These are phyloP conservation scores for Theristicus caerulescens DNA, from an alignment of 2,113 vertebrate species.

Conservation along the genomic window DNA sequence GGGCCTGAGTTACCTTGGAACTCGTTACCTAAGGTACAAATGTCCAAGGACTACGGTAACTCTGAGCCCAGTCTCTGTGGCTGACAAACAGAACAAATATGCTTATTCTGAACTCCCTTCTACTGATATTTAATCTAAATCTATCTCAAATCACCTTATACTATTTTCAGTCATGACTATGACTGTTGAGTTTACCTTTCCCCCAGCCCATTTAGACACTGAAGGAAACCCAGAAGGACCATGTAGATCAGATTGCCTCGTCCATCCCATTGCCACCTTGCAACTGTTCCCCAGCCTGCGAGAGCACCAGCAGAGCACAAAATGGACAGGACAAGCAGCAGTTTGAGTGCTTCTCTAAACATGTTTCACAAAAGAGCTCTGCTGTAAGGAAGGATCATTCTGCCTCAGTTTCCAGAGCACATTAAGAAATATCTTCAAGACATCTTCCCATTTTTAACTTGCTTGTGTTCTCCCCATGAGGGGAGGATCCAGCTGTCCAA, in stretches of 20 bases:
- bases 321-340: neutral
- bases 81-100: neutral
- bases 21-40: neutral
- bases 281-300: neutral
- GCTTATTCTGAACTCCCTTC: neutral
- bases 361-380: neutral
- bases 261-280: rapidly evolving
- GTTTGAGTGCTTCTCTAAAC: neutral
- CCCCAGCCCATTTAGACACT: neutral
- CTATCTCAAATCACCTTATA: neutral
- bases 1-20: neutral
- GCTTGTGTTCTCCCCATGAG: neutral
- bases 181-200: neutral
- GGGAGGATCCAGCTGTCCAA: neutral
- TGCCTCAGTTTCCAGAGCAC: neutral
- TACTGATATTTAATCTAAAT: neutral
- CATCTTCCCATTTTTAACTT: neutral
- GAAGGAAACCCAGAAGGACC: neutral
- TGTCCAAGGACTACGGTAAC: neutral
- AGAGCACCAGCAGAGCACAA: rapidly evolving
- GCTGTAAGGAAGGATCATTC: neutral
- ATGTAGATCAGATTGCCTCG: neutral
- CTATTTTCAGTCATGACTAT: neutral
- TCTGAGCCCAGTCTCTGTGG: neutral
- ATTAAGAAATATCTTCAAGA: neutral